These are phyloP conservation scores for Leptura quadrifasciata DNA, from an alignment of 2,888 invertebrate genomes.

Conservation along the genomic window DNA sequence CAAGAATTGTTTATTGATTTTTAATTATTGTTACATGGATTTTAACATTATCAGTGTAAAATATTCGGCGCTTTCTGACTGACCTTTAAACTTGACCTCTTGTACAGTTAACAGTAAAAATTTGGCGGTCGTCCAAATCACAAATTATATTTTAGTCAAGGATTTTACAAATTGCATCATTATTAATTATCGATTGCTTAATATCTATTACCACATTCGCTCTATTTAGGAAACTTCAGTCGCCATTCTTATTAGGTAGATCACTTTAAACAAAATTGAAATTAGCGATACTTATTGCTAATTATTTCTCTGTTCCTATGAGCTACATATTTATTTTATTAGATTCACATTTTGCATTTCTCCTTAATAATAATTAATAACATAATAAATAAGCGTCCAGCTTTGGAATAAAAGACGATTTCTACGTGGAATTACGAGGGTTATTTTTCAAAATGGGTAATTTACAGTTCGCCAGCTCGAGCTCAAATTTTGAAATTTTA, in stretches of 20 bases:
- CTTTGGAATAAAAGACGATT: too few species aligned
- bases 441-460: too few species aligned
- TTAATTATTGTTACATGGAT: background rate
- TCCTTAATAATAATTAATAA: too few species aligned
- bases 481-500: too few species aligned
- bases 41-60: conserved; percentile 30
- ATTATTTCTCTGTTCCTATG: too few species aligned
- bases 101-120: conserved; percentile 43
- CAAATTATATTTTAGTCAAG: conserved; percentile 47
- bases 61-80: conserved; percentile 3
- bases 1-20: background rate
- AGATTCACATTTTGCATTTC: too few species aligned
- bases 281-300: too few species aligned
- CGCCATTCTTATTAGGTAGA: background rate
- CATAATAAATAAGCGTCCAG: too few species aligned
- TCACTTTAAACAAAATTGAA: too few species aligned
- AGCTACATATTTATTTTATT: too few species aligned
- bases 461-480: too few species aligned
- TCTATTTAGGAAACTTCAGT: conserved; percentile 21
- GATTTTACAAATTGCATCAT: conserved; percentile 47
- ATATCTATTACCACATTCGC: conserved; percentile 30
- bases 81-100: conserved; percentile 56
- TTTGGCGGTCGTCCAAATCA: conserved; percentile 44
- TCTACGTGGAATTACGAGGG: too few species aligned
- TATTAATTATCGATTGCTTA: conserved; percentile 48